A percentile compares a stretch with the other conserved stretches of the same genome.
Evolutionary conservation across 92 coral and sea anemone species (phyloP).

Genomic region (Phenganax subtilis): DNA sequence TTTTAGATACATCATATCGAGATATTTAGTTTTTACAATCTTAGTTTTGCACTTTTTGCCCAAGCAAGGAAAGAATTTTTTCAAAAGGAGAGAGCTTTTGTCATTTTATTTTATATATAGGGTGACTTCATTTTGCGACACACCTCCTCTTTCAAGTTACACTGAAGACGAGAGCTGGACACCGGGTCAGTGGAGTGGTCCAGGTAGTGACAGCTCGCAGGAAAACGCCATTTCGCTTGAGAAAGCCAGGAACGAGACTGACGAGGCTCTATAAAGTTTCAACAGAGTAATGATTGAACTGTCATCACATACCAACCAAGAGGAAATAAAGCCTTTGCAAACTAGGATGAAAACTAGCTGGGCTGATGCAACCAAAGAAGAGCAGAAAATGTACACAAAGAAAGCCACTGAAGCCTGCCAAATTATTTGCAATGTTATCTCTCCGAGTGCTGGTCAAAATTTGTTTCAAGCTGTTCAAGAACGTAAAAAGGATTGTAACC

Average conservation of each 20-base stretch:
- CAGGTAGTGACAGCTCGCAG: conserved; percentile 4
- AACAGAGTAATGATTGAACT: conserved; percentile 32
- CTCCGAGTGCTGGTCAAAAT: background rate
- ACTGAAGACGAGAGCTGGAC: background rate
- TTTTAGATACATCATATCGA: conserved; percentile 1
- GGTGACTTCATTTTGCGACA: conserved; percentile 7
- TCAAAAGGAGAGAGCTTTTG: background rate
- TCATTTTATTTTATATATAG: background rate
- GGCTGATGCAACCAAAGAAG: conserved; percentile 1
- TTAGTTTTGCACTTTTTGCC: background rate
- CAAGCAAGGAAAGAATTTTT: background rate
- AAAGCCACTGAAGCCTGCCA: conserved; percentile 1
- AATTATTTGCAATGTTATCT: conserved; percentile 4
- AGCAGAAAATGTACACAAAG: background rate
- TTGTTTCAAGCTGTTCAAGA: background rate
- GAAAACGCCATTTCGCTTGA: conserved; percentile 1
- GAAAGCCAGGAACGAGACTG: conserved; percentile 22
- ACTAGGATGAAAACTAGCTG: conserved; percentile 22
- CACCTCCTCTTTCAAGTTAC: conserved; percentile 4
- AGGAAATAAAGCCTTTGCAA: conserved; percentile 26
- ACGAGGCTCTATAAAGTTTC: conserved; percentile 21
- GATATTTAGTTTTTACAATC: background rate
- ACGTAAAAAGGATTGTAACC: background rate
- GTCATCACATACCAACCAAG: conserved; percentile 32
- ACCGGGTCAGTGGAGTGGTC: conserved; percentile 9